Evolutionary conservation across 2,797 vertebrate species (phyloP), one percentile per base, ranked within the genome.

Genomic region (Acanthurus tractus): DNA sequence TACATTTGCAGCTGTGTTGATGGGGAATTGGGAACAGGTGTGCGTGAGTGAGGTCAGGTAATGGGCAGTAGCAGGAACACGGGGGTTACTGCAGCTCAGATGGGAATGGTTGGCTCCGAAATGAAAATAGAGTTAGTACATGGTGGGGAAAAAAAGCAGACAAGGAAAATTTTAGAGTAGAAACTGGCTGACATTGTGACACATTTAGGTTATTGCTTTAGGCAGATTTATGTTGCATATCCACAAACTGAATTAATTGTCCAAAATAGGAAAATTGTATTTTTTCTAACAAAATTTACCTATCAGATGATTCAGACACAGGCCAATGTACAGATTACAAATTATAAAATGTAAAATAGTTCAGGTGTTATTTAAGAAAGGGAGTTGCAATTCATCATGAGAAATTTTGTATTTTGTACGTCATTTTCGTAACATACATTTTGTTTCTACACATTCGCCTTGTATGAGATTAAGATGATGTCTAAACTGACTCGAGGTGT

Each of bases 291-390:
- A 0, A n/a, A 15, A 40, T 67, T 29, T 15, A 34, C 40, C 46
- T 3, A 50, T 53, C 5, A 44, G 5, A 3, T 69, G 20, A 65
- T 61, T 20, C 52, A 63, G 36, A 54, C 29, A 70, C 23, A 22
- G n/a, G 25, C 5, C n/a, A 17, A 53, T 45, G 18, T 53, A 9
- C 6, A 12, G 38, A 15, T 73, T 13, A 54, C 17, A 34, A 57
- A 56, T 66, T 66, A 9, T 15, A 57, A 34, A 57, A 64, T 14
- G 4, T 45, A 4, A 71, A 38, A 57, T 17, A 23, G 36, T 42
- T 18, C 50, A n/a, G 8, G 3, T 34, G 18, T 62, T 46, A 44
- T 59, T 59, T 44, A 29, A 29, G 36, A 11, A 12, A 13, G 13
- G 6, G 12, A 23, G 22, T 7, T 29, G 10, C 20, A 56, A 38